These are phyloP conservation scores for Sphenodon punctatus DNA, from an alignment of 2,797 vertebrate species.

Conservation along the genomic window DNA sequence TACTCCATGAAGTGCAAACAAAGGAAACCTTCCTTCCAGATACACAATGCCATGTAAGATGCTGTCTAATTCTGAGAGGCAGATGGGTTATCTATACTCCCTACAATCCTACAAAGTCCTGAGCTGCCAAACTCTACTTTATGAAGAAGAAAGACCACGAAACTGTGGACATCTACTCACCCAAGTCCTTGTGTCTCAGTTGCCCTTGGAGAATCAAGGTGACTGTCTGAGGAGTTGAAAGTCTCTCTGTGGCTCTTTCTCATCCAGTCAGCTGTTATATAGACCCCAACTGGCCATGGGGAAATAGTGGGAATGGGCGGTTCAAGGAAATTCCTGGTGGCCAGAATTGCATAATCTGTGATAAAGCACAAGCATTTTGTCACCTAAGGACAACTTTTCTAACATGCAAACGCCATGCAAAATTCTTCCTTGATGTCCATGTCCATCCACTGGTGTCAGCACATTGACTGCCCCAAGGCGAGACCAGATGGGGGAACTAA, in stretches of 20 bases:
- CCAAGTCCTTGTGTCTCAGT: background rate
- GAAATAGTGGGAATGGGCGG: background rate
- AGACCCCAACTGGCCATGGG: background rate
- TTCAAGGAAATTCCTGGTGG: background rate
- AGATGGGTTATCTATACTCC: no score
- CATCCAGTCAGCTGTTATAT: background rate
- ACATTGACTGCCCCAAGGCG: no score
- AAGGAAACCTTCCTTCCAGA: no score
- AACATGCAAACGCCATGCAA: no score
- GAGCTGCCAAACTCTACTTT: background rate
- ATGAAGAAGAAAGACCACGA: background rate
- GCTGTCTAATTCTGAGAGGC: no score
- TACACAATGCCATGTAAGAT: no score
- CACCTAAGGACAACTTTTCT: no score
- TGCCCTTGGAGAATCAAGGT: background rate
- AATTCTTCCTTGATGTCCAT: no score
- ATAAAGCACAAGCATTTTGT: no score
- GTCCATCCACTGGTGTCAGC: no score
- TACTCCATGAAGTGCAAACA: no score
- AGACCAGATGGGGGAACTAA: no score
- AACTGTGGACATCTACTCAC: background rate
- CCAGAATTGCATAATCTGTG: background rate
- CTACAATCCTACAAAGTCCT: background rate
- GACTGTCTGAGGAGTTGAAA: background rate
- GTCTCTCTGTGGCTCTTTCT: background rate